phyloP scores from a whole-genome alignment of 2,888 invertebrate species.

The Azorinus chamasolen region DNA sequence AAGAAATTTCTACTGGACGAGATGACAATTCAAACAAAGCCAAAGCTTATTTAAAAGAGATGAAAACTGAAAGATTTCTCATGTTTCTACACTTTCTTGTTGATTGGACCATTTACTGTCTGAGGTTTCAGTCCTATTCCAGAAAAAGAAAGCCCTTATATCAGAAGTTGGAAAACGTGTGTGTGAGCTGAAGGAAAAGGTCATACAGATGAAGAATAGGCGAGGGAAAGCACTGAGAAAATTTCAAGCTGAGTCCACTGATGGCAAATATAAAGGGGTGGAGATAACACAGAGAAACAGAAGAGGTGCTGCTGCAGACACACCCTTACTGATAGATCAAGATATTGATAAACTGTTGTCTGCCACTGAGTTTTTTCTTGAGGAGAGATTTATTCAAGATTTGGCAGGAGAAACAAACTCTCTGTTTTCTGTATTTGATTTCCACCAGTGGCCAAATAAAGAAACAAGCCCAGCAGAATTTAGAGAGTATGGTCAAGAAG shows the following conservation, averaged over 20 bases:
- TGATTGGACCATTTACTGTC: conserved; percentile 27
- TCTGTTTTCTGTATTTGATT: conserved; percentile 30
- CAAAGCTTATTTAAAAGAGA: conserved; percentile 9
- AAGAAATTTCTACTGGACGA: conserved; percentile 24
- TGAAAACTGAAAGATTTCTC: conserved; percentile 25
- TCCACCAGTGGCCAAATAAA: conserved; percentile 18
- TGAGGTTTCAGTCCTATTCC: conserved; percentile 28
- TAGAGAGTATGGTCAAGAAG: conserved; percentile 5
- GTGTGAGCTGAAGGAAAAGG: conserved; percentile 16
- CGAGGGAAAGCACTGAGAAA: conserved; percentile 11
- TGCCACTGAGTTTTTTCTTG: conserved; percentile 27
- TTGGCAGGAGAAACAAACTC: conserved; percentile 28
- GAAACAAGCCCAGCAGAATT: background rate
- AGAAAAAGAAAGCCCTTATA: conserved; percentile 26
- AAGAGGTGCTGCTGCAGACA: background rate
- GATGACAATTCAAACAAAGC: conserved; percentile 25
- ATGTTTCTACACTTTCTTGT: conserved; percentile 27
- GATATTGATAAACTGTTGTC: conserved; percentile 17
- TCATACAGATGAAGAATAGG: conserved; percentile 22
- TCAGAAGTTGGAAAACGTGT: conserved; percentile 25
- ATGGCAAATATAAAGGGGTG: conserved; percentile 4
- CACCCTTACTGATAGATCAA: background rate
- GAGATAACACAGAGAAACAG: background rate
- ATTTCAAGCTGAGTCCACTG: background rate
- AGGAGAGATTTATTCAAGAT: conserved; percentile 37